These are phyloP conservation scores for Callinectes sapidus DNA, from an alignment of 2,888 invertebrate species.

Conservation along the genomic window DNA sequence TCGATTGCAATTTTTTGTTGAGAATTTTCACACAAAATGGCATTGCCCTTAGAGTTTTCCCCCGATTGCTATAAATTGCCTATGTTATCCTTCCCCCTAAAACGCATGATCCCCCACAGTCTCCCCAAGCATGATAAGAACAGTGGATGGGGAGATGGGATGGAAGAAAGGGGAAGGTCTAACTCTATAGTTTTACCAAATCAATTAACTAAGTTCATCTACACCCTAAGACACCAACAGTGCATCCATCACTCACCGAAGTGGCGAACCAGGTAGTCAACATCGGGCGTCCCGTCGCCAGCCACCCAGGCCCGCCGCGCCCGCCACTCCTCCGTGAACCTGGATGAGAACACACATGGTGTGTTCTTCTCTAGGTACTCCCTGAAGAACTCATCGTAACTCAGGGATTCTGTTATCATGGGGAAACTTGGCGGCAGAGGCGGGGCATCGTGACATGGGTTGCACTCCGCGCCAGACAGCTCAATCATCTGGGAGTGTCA, in stretches of 20 bases:
- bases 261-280: conserved; percentile 34
- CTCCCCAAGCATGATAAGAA: too few species aligned
- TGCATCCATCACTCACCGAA: conserved; percentile 59
- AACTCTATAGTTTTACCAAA: too few species aligned
- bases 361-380: conserved; percentile 61
- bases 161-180: too few species aligned
- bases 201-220: too few species aligned
- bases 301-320: conserved; percentile 67
- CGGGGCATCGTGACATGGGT: neutral
- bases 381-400: conserved; percentile 70
- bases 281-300: conserved; percentile 29
- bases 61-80: too few species aligned
- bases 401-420: conserved; percentile 29
- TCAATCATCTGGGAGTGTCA: conserved; percentile 56
- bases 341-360: conserved; percentile 64
- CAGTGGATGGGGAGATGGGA: too few species aligned
- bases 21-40: too few species aligned
- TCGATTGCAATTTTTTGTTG: too few species aligned
- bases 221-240: too few species aligned
- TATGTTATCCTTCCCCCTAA: too few species aligned
- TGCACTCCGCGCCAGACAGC: conserved; percentile 32
- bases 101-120: too few species aligned
- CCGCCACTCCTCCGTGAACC: conserved; percentile 59
- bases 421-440: conserved; percentile 42
- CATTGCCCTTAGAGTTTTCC: too few species aligned